phyloP scores from a whole-genome alignment of 2,888 invertebrate species.

The Panopea generosa region DNA sequence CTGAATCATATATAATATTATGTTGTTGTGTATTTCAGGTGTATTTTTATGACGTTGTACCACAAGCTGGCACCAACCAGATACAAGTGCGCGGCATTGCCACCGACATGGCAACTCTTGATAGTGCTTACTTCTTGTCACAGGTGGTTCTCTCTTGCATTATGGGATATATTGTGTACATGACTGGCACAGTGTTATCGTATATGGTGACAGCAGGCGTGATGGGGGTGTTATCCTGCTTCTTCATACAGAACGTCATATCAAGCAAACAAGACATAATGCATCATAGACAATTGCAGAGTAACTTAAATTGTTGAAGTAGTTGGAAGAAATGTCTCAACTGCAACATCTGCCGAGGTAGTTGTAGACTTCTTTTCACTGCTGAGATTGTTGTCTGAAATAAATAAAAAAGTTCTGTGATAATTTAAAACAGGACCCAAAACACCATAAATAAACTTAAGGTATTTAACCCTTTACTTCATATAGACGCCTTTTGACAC shows the following conservation, averaged over 20 bases:
- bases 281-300: constrained; percentile 13
- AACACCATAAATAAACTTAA: too few species aligned
- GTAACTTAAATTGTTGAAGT: constrained; percentile 9
- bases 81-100: constrained; percentile 92
- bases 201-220: constrained; percentile 85
- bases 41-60: constrained; percentile 81
- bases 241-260: constrained; percentile 76
- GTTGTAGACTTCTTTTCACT: neutral
- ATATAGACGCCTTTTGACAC: too few species aligned
- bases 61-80: constrained; percentile 20
- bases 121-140: constrained; percentile 86
- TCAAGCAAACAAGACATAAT: constrained; percentile 67
- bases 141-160: constrained; percentile 85
- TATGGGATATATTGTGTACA: constrained; percentile 86
- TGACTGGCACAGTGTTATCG: constrained; percentile 84
- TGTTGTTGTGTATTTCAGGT: constrained; percentile 82
- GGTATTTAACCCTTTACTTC: too few species aligned
- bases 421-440: too few species aligned
- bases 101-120: constrained; percentile 92
- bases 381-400: neutral
- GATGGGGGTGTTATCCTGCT: constrained; percentile 83
- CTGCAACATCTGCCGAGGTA: too few species aligned
- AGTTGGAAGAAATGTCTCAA: too few species aligned
- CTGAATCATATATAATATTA: too few species aligned
- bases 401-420: too few species aligned